phyloP scores from a whole-genome alignment of 2,797 vertebrate genomes.

The Buphagus erythrorhynchus region DNA sequence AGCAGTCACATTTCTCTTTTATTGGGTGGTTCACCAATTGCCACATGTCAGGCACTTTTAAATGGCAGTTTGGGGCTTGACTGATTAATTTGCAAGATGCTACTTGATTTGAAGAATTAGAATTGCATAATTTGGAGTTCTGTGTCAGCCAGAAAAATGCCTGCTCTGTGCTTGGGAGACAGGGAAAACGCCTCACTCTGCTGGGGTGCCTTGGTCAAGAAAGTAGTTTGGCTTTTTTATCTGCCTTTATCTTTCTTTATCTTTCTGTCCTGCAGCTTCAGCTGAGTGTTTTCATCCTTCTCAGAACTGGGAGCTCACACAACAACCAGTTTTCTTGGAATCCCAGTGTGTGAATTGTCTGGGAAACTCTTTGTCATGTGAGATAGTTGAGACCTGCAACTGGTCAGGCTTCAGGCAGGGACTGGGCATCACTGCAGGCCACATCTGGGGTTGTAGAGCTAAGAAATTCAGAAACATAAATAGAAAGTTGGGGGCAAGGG shows the following conservation, averaged over 20 bases:
- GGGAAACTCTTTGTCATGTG: background rate
- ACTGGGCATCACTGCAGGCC: too few species aligned
- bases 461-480: background rate
- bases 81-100: slow-evolving; percentile 32
- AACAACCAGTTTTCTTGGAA: background rate
- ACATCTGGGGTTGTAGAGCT: background rate
- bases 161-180: background rate
- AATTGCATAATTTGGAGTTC: background rate
- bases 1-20: background rate
- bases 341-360: background rate
- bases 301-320: background rate
- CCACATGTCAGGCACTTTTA: background rate
- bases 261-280: background rate
- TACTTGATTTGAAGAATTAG: background rate
- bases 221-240: background rate
- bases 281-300: background rate
- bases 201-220: background rate
- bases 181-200: background rate
- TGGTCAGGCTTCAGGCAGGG: background rate
- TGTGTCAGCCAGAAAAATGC: background rate
- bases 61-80: background rate
- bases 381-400: background rate
- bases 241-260: background rate
- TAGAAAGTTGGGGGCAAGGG: background rate
- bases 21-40: background rate